These are phyloP conservation scores for Cerastis leucographa DNA, from an alignment of 2,888 invertebrate genomes.

Conservation along the genomic window DNA sequence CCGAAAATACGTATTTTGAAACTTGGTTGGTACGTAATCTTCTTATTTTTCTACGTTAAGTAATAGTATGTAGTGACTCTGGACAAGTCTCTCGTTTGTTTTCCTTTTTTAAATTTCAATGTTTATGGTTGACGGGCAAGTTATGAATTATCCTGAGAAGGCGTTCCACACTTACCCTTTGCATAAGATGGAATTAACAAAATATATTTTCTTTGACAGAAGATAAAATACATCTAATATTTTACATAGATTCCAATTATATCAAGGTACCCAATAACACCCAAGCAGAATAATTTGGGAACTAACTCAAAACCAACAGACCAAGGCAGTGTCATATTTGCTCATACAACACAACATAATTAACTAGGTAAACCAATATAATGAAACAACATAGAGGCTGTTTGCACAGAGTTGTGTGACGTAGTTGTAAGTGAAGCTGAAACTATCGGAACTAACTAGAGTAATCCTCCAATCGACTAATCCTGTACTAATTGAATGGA, in stretches of 20 bases:
- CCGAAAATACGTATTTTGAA: constrained; percentile 34
- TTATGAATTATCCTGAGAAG: not conserved
- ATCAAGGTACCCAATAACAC: not conserved
- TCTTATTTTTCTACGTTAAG: not conserved
- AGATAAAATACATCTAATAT: not conserved
- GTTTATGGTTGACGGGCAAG: not conserved
- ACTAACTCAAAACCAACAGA: not conserved
- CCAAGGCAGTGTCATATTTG: not conserved
- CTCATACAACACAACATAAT: constrained; percentile 11
- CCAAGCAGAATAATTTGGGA: not conserved
- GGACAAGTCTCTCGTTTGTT: not conserved
- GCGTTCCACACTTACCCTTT: not conserved
- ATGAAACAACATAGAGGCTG: constrained; percentile 24
- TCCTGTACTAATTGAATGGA: constrained; percentile 81
- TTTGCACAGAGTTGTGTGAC: constrained; percentile 44
- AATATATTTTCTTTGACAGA: not conserved
- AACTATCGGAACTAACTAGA: constrained; percentile 68
- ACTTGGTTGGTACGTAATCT: constrained; percentile 6
- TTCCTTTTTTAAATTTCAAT: not conserved
- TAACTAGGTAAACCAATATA: constrained; percentile 19
- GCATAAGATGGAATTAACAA: not conserved
- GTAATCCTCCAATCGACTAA: constrained; percentile 78
- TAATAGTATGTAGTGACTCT: not conserved
- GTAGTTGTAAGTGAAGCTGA: constrained; percentile 45
- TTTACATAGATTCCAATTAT: not conserved